phyloP scores from a whole-genome alignment of 2,888 invertebrate species.

The Morpho deidamia region DNA sequence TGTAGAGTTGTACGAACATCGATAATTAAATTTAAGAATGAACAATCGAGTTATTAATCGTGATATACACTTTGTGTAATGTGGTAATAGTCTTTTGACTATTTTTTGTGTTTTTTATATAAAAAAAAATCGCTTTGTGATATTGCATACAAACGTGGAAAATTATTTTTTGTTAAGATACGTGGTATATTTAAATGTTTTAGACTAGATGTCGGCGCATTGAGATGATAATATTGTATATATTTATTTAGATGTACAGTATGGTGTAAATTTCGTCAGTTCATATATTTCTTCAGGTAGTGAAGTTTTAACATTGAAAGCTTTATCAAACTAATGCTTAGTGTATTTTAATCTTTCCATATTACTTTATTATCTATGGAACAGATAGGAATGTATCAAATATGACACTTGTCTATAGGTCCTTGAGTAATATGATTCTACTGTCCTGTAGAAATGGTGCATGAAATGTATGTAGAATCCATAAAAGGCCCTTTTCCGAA shows the following conservation, averaged over 20 bases:
- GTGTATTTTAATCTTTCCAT: slow-evolving; percentile 11
- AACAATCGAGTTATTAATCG: slow-evolving; percentile 16
- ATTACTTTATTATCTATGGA: slow-evolving; percentile 19
- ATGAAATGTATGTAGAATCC: slow-evolving; percentile 34
- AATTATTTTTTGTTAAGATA: slow-evolving; percentile 27
- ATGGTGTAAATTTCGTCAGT: slow-evolving; percentile 33
- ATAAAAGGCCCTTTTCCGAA: neutral
- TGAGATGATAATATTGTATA: slow-evolving; percentile 37
- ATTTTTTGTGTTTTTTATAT: slow-evolving; percentile 48
- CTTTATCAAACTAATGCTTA: slow-evolving; percentile 41
- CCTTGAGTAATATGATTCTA: slow-evolving; percentile 30
- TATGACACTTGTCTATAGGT: slow-evolving; percentile 26
- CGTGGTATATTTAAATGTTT: neutral
- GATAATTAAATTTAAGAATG: slow-evolving; percentile 9
- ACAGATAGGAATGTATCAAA: neutral
- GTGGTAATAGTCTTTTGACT: slow-evolving; percentile 46
- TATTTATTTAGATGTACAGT: slow-evolving; percentile 36
- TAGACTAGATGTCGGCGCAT: slow-evolving; percentile 19
- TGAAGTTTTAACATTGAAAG: slow-evolving; percentile 45
- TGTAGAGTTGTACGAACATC: slow-evolving; percentile 2
- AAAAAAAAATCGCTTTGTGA: slow-evolving; percentile 55
- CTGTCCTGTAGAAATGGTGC: slow-evolving; percentile 35
- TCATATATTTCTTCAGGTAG: slow-evolving; percentile 34
- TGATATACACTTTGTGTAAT: slow-evolving; percentile 33
- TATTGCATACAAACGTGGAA: slow-evolving; percentile 41